phyloP scores from a whole-genome alignment of 2,888 invertebrate genomes.

The Strigamia transsilvanica region DNA sequence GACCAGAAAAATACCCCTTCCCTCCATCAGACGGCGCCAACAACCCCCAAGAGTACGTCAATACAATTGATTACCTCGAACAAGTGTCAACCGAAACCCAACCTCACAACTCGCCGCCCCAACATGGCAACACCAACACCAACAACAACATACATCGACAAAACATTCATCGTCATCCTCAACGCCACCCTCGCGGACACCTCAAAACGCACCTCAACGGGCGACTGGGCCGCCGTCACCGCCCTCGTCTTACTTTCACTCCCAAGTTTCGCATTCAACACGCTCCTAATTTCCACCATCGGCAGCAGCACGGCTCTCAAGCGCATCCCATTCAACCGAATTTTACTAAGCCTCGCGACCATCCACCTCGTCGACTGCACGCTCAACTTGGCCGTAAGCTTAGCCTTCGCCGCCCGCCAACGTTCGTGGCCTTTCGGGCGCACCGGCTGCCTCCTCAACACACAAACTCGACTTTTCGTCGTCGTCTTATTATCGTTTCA shows the following conservation, averaged over 20 bases:
- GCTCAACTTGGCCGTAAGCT: background rate
- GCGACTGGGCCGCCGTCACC: constrained; percentile 18
- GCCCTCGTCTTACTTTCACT: background rate
- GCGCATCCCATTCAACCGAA: background rate
- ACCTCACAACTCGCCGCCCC: background rate
- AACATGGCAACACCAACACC: background rate
- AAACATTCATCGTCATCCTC: background rate
- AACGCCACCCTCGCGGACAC: background rate
- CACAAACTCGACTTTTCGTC: background rate
- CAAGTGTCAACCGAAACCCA: background rate
- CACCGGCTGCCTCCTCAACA: background rate
- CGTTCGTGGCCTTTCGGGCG: background rate
- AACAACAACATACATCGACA: background rate
- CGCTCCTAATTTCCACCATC: background rate
- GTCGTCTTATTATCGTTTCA: background rate
- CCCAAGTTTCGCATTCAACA: background rate
- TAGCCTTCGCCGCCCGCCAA: background rate
- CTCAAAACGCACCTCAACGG: background rate
- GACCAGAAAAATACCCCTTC: too few relatives aligned
- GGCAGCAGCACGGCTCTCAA: constrained; percentile 5
- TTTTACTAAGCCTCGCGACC: background rate
- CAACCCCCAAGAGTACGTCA: background rate
- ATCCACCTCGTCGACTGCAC: background rate
- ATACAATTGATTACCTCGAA: background rate
- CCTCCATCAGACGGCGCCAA: background rate